Base-by-base conservation (phyloP, 2,113 vertebrate species). In the Notothenia rossii region DNA sequence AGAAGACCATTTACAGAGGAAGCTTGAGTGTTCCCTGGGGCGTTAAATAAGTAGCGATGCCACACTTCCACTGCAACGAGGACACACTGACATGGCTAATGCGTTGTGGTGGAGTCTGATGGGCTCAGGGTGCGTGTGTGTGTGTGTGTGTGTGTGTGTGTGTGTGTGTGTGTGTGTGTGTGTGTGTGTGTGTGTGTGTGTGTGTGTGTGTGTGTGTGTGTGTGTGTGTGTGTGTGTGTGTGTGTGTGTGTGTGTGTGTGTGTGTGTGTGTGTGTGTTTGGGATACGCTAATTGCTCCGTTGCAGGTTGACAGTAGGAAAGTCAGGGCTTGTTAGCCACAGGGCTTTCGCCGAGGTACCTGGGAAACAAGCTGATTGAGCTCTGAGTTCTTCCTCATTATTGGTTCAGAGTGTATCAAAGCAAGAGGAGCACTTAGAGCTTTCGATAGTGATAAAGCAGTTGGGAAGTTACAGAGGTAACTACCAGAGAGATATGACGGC, bases 301-400 rank as follows among this genome's bases (percentile, higher is more conserved):
- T 72, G 82, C 82, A 81, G 82, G 79, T 61, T 90, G 92, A 92
- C 92, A 89, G 87, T 62, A 5, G 71, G 90, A 89, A 75, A 86
- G 90, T 90, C 88, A 84, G 83, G 77, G 77, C 81, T 84, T 56
- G 83, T 90, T 90, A 91, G 90, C 69, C 8, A 1, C 60, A 53
- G 46, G 79, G 67, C 66, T 71, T 40, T 40, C 15, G 67, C 73
- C 7, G 29, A 50, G 80, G 85, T 88, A 90, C 89, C 91, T 88
- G 83, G 79, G 85, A 88, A 90, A 93, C 59, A 67, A 77, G 80
- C 81, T 93, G 91, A 93, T 91, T 92, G 91, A 92, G 91, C 90
- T 86, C 11, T 0, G 73, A 79, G 79, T 88, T 87, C 81, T 77
- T 53, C 69, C 75, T 86, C 82, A 86, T 90, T 83, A 91, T 81